Conservation (phyloP, 1,140 invertebrate species). For the Zeugodacus cucurbitae region DNA sequence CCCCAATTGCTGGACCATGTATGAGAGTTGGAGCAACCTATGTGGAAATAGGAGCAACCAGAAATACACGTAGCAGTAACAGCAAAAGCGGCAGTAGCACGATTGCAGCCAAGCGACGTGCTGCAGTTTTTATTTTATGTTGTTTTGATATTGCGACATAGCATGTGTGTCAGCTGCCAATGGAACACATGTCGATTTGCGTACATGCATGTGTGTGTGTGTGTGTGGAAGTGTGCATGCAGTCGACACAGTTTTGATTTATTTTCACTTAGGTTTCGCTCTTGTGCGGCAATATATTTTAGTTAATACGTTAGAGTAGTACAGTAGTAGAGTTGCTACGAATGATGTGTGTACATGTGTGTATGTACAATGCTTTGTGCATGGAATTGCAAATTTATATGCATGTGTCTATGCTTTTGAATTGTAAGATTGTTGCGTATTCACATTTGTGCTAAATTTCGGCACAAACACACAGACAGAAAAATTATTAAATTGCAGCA, state of each 20-base stretch:
- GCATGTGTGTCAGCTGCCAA: not conserved
- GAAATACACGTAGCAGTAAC: not conserved
- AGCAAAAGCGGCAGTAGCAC: not conserved
- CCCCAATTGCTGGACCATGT: constrained; percentile 13
- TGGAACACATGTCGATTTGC: not conserved
- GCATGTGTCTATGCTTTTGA: not conserved
- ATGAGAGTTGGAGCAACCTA: not conserved
- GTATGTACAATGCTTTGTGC: not conserved
- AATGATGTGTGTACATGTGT: not conserved
- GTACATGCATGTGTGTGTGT: not conserved
- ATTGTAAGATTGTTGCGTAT: not conserved
- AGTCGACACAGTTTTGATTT: constrained; percentile 18
- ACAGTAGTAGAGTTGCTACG: not conserved
- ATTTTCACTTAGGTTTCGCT: not conserved
- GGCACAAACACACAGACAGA: not conserved
- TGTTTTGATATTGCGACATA: not conserved
- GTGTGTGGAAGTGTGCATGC: not conserved
- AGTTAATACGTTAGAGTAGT: not conserved
- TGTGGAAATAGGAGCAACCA: not conserved
- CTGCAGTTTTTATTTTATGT: not conserved
- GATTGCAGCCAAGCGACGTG: constrained; percentile 1
- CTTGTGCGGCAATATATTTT: constrained; percentile 14
- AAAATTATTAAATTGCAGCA: not conserved
- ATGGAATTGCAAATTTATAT: not conserved
- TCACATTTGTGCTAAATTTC: not conserved